Conservation (phyloP, 2,113 vertebrate genomes). For the Caloenas nicobarica region DNA sequence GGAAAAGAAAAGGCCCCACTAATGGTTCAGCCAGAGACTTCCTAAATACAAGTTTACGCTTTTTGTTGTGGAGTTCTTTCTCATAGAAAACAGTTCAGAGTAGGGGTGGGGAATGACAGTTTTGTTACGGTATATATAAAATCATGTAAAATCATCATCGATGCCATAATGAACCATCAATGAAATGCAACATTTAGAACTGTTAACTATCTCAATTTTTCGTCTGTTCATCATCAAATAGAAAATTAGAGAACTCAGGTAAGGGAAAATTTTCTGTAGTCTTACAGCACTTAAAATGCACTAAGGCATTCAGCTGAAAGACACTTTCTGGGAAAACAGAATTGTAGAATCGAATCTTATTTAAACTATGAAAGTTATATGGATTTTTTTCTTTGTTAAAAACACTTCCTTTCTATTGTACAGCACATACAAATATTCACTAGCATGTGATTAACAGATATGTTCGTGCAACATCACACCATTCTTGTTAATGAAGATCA, state of each 20-base stretch:
- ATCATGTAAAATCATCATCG: not conserved
- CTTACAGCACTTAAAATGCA: not conserved
- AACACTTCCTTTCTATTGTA: not conserved
- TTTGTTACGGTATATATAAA: not conserved
- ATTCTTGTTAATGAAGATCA: not conserved
- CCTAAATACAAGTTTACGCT: not conserved
- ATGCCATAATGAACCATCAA: not conserved
- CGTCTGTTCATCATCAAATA: not conserved
- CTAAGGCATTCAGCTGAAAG: not conserved
- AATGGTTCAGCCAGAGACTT: not conserved
- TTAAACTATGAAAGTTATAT: not conserved
- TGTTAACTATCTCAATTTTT: not conserved
- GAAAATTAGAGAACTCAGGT: not conserved
- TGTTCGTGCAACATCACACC: not conserved
- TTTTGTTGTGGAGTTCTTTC: not conserved
- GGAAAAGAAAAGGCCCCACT: not conserved
- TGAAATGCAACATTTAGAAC: not conserved
- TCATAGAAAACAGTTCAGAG: not conserved
- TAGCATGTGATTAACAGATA: not conserved
- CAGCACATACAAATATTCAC: not conserved
- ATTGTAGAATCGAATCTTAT: not conserved
- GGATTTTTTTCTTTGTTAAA: not conserved
- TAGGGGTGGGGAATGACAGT: not conserved
- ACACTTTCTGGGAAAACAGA: not conserved
- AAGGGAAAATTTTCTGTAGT: not conserved